Evolutionary conservation across 1,140 invertebrate species (phyloP), one percentile per base, ranked within the genome.

Genomic region (Drosophila repletoides): DNA sequence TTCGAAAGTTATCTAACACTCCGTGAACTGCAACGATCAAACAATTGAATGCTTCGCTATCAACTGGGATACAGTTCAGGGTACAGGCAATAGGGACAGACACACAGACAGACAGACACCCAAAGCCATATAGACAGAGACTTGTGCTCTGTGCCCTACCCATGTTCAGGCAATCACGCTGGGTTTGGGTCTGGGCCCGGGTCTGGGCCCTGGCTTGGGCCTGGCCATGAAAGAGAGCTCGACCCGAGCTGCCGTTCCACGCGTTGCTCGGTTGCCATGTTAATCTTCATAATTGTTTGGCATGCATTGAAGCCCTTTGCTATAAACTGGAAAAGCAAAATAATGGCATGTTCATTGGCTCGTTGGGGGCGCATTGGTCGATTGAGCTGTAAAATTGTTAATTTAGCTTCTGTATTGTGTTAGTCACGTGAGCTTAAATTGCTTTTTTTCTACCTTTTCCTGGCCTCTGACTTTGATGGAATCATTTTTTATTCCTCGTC

Each of bases 351-450:
- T 63, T 45, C 38, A 22, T 14, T 21, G 29, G 9, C 38, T 34
- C 6, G 5, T 53, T 53, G 53, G 38, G 43, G 55, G 43, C 41
- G 22, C 49, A 5, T 10, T 26, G 14, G 14, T 31, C 28, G 43
- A 55, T 71, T 58, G 63, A 84, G 80, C 80, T 75, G 80, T 84
- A 80, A 84, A 84, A 84, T 80, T 75, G 75, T 80, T 84, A 79
- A 83, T 80, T 80, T 79, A 61, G 79, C 79, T 84, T 74, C 80
- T 84, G 74, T 80, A 48, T 83, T 74, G 66, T 76, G 55, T 72
- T 79, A 71, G 80, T 86, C 79, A 86, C 79, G 79, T 83, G 79
- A 84, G 51, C 79, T 38, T 66, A 84, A 84, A 84, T 79, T 71
- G 72, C 69, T 64, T 74, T 65, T 55, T 55, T 33, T 21, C 12